Conservation (phyloP, 2,888 invertebrate genomes). For the Formica aserva region DNA sequence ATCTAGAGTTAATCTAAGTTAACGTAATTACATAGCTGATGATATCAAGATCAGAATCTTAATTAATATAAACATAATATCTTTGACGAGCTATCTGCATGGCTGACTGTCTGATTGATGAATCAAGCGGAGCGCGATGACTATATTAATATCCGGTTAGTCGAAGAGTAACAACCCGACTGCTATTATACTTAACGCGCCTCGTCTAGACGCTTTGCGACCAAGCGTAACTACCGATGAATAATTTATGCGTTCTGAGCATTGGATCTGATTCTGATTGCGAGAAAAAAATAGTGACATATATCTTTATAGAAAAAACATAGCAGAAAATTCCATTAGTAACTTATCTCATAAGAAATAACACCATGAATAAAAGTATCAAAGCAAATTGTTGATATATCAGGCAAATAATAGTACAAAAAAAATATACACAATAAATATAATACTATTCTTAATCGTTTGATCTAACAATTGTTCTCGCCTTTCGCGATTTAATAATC, state of each 20-base stretch:
- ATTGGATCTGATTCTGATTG: slow-evolving; percentile 21
- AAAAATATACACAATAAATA: not conserved
- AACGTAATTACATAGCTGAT: not conserved
- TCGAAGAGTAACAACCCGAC: slow-evolving; percentile 36
- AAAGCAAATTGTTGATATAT: not conserved
- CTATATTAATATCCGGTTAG: slow-evolving; percentile 66
- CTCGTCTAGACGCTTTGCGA: slow-evolving; percentile 74
- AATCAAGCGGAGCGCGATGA: slow-evolving; percentile 51
- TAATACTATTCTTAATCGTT: not conserved
- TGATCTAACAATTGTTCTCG: not conserved
- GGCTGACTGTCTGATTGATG: slow-evolving; percentile 23
- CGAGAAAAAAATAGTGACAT: slow-evolving; percentile 8
- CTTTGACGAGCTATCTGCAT: slow-evolving; percentile 20
- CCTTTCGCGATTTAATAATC: not conserved
- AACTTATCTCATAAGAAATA: slow-evolving; percentile 12
- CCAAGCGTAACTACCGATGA: slow-evolving; percentile 73
- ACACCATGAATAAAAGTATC: not conserved
- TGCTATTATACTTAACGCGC: slow-evolving; percentile 67
- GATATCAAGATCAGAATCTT: slow-evolving; percentile 24
- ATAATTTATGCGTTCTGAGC: slow-evolving; percentile 72
- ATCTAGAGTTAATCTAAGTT: not conserved
- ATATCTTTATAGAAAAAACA: not conserved
- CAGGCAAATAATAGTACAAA: not conserved
- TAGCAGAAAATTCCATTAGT: not conserved
- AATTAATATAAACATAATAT: slow-evolving; percentile 30